These are phyloP conservation scores for Thoracochromis brauschi DNA, from an alignment of 2,113 vertebrate species.

Conservation along the genomic window DNA sequence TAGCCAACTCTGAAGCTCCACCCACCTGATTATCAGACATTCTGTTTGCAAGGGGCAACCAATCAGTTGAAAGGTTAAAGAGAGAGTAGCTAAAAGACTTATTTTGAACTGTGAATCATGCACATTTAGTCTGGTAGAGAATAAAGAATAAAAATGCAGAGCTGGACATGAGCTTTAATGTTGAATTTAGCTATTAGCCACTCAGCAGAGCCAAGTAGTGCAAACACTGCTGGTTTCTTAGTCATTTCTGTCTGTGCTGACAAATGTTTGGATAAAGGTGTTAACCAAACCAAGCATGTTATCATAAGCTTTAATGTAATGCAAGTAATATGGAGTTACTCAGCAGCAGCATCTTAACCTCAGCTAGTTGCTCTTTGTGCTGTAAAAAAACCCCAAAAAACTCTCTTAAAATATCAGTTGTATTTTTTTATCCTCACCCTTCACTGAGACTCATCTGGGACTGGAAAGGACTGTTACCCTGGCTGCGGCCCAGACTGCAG, in stretches of 20 bases:
- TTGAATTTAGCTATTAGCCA: background rate
- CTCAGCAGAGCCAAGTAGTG: background rate
- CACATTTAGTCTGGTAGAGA: background rate
- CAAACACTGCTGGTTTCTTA: background rate
- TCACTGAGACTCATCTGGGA: conserved; percentile 75
- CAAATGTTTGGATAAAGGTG: background rate
- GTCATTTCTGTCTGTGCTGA: background rate
- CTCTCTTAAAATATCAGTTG: background rate
- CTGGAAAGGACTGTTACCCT: conserved; percentile 70
- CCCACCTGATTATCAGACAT: background rate
- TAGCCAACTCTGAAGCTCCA: background rate
- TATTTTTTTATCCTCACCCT: conserved; percentile 67
- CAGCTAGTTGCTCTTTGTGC: background rate
- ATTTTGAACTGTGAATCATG: background rate
- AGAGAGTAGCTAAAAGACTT: background rate
- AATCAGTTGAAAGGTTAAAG: background rate
- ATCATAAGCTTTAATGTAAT: background rate
- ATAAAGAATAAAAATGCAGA: background rate
- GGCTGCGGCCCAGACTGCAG: conserved; percentile 67
- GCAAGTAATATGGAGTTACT: background rate
- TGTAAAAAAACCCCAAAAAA: background rate
- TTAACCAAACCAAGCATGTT: background rate
- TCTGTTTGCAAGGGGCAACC: background rate
- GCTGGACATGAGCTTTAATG: background rate
- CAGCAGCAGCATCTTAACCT: background rate